Evolutionary conservation across 2,797 vertebrate species (phyloP).

Genomic region (Propithecus deckenii): DNA sequence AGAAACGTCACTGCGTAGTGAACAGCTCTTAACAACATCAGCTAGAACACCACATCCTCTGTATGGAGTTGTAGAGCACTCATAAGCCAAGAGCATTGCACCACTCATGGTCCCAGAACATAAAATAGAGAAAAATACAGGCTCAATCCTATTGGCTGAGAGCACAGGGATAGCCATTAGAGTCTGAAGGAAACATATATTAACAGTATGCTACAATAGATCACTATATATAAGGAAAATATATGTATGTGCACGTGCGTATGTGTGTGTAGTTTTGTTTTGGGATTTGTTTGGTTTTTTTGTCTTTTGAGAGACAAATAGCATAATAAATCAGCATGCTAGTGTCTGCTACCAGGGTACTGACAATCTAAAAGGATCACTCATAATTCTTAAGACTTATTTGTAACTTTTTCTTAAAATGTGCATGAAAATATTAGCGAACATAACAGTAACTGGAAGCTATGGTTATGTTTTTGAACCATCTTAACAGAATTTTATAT

Average conservation of each 20-base stretch:
- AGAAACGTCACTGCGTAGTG: slow-evolving; percentile 59
- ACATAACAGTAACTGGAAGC: neutral
- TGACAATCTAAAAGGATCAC: neutral
- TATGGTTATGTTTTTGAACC: neutral
- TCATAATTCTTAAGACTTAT: slow-evolving; percentile 30
- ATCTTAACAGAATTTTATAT: neutral
- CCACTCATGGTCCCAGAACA: slow-evolving; percentile 37
- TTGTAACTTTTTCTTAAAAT: neutral
- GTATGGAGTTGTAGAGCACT: neutral
- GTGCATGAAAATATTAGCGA: neutral
- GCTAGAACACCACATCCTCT: slow-evolving; percentile 44
- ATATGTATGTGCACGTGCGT: no score
- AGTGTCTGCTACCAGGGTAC: neutral
- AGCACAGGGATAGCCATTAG: slow-evolving; percentile 12
- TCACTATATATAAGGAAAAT: neutral
- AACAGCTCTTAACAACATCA: slow-evolving; percentile 58
- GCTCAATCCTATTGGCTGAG: neutral
- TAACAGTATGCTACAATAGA: neutral
- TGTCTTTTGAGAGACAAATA: slow-evolving; percentile 31
- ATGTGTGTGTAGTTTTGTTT: neutral
- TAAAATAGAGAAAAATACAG: slow-evolving; percentile 51
- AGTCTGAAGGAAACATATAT: neutral
- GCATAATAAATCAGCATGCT: neutral
- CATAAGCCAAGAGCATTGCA: slow-evolving; percentile 45
- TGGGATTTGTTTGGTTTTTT: neutral